A percentile compares a stretch with the other conserved stretches of the same genome.
Evolutionary conservation across 2,888 invertebrate genomes (phyloP).

Genomic region (Thelaira solivaga): DNA sequence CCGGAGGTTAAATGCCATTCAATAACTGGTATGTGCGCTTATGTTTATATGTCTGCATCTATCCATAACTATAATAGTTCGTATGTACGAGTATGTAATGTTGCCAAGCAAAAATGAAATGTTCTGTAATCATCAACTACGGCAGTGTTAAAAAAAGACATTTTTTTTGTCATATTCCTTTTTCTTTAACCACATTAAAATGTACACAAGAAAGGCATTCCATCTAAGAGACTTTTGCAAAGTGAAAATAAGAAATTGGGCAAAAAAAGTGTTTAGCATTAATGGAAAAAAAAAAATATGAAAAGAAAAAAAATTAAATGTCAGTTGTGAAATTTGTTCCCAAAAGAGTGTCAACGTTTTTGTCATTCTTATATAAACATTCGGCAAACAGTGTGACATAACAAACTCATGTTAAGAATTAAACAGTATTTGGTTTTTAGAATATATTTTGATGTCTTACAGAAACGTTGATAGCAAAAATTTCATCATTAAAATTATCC

Average conservation of each 20-base stretch:
- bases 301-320: too few relatives aligned
- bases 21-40: constrained; percentile 2
- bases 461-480: too few relatives aligned
- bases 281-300: neutral
- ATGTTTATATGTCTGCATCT: neutral
- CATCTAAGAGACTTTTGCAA: constrained; percentile 29
- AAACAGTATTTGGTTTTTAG: too few relatives aligned
- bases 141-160: constrained; percentile 39
- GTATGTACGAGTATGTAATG: neutral
- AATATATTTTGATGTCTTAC: too few relatives aligned
- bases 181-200: constrained; percentile 40
- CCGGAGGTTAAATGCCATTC: constrained; percentile 52
- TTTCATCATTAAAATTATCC: too few relatives aligned
- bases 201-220: constrained; percentile 37
- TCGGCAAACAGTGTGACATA: too few relatives aligned
- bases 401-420: too few relatives aligned
- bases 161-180: neutral
- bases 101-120: neutral
- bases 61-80: neutral
- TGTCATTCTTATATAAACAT: too few relatives aligned
- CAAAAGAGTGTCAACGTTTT: constrained; percentile 29
- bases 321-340: neutral
- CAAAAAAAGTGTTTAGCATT: constrained; percentile 10
- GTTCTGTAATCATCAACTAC: constrained; percentile 40
- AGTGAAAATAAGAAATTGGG: constrained; percentile 8